phyloP scores from a whole-genome alignment of 2,888 invertebrate genomes.

The Zootermopsis nevadensis region DNA sequence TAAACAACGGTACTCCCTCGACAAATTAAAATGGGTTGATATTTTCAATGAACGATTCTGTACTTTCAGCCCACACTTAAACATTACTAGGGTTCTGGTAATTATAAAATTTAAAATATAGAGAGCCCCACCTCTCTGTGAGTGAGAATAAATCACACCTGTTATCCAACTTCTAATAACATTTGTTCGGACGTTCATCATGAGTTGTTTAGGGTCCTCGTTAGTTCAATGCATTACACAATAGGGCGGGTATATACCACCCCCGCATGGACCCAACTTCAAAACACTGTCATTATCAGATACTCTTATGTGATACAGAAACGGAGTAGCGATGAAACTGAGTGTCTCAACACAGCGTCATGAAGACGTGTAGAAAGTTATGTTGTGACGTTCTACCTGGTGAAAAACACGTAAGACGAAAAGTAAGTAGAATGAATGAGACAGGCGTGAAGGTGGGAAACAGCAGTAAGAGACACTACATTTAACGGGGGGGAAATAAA shows the following conservation, averaged over 20 bases:
- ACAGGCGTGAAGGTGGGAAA: too few species aligned
- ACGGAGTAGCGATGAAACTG: too few species aligned
- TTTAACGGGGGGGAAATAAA: too few species aligned
- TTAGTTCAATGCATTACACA: slow-evolving; percentile 11
- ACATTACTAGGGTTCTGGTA: slow-evolving; percentile 30
- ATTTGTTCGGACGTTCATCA: slow-evolving; percentile 50
- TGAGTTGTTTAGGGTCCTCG: slow-evolving; percentile 41
- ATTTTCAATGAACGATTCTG: slow-evolving; percentile 17
- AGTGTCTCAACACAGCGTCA: too few species aligned
- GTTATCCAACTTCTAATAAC: slow-evolving; percentile 48
- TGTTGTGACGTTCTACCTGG: too few species aligned
- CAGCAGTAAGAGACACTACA: too few species aligned
- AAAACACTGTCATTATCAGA: not conserved
- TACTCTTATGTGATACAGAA: not conserved
- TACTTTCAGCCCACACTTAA: slow-evolving; percentile 8
- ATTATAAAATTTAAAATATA: slow-evolving; percentile 49
- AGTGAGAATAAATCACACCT: slow-evolving; percentile 47
- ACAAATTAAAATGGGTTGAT: not conserved
- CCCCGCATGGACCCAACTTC: not conserved
- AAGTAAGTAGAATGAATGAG: too few species aligned
- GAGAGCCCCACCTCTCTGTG: slow-evolving; percentile 39
- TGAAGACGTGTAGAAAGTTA: too few species aligned
- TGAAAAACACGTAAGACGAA: too few species aligned
- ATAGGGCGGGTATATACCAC: slow-evolving; percentile 15
- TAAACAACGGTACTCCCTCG: too few species aligned